Percentiles rank a stretch among this genome's conserved stretches.
These are phyloP conservation scores for Rapana venosa DNA, from an alignment of 2,888 invertebrate species.

Conservation along the genomic window DNA sequence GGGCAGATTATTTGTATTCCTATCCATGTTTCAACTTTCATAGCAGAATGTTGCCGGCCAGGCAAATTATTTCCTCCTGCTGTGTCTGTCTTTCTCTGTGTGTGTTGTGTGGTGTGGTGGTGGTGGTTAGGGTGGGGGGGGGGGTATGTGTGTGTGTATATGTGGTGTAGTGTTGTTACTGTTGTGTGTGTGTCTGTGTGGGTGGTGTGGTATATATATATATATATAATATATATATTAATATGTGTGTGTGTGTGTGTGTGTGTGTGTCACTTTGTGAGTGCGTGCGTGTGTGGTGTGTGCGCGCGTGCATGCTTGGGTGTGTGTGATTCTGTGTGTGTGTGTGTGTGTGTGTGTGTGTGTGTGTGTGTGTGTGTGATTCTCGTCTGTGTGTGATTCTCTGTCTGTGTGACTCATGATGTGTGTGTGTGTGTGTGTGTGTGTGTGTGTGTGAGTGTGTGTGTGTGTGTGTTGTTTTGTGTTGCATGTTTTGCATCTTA, in stretches of 20 bases:
- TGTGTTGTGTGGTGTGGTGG: too few species aligned
- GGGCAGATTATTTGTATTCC: too few species aligned
- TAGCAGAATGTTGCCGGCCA: too few species aligned
- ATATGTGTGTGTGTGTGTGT: conserved; percentile 13
- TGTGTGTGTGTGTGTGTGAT: conserved; percentile 23
- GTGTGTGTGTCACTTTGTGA: not conserved
- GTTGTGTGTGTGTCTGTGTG: too few species aligned
- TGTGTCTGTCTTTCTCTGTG: too few species aligned
- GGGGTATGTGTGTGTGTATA: not conserved
- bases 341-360: conserved; percentile 1
- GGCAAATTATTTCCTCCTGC: too few species aligned
- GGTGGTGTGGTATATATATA: too few species aligned
- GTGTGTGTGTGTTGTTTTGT: not conserved
- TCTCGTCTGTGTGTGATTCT: not conserved
- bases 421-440: conserved; percentile 18
- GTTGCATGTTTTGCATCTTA: too few species aligned
- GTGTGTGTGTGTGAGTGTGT: not conserved
- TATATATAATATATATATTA: too few species aligned
- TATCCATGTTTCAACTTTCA: too few species aligned
- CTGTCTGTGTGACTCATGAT: not conserved
- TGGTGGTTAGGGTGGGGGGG: not conserved
- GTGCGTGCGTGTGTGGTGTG: not conserved
- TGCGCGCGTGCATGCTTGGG: not conserved
- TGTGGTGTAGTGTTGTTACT: too few species aligned
- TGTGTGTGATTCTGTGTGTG: not conserved